Evolutionary conservation across 2,888 invertebrate genomes (phyloP), one percentile per base, ranked within the genome.

Genomic region (Entomobrya proxima): DNA sequence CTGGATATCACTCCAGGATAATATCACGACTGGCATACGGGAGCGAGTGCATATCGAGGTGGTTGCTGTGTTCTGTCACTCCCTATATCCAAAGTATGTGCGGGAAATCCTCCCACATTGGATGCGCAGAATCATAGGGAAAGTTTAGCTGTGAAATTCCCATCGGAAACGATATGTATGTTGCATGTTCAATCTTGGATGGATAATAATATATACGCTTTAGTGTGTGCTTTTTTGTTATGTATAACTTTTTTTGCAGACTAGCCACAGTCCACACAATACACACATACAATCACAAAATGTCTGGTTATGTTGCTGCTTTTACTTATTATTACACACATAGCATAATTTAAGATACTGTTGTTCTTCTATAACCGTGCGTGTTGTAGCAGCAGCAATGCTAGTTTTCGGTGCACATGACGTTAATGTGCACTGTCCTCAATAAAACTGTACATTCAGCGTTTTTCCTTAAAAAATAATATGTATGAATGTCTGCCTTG

Each of bases 21-120:
- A 64, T 37, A 64, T 21, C 52, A n/a, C 21, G 18, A 27, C 27
- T 1, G 32, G 50, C n/a, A 74, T 18, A 74, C 27, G 27, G 24
- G 47, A 50, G 37, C 2, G 64, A 61, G 40, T 24, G 40, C 74
- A 75, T 81, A 74, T 21, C 61, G 44, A 81, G 82, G 64, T 82
- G 76, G 75, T 75, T 82, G 64, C 76, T 32, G 50, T 61, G 76
- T 77, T 40, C 74, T 85, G 85, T 85, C 85, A 79, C 85, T 85
- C 85, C 85, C 85, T 74, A 85, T 85, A 85, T 75, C 85, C 79
- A 61, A n/a, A 79, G 75, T 79, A 79, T 85, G 79, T 85, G 85
- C 85, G 79, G 85, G 85, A 85, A 85, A 64, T 79, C 85, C 85
- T 85, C 85, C 85, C 85, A 85, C 75, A 85, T 79, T 79, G 75